Evolutionary conservation across 2,888 invertebrate genomes (phyloP).

Genomic region (Dendrolimus houi): DNA sequence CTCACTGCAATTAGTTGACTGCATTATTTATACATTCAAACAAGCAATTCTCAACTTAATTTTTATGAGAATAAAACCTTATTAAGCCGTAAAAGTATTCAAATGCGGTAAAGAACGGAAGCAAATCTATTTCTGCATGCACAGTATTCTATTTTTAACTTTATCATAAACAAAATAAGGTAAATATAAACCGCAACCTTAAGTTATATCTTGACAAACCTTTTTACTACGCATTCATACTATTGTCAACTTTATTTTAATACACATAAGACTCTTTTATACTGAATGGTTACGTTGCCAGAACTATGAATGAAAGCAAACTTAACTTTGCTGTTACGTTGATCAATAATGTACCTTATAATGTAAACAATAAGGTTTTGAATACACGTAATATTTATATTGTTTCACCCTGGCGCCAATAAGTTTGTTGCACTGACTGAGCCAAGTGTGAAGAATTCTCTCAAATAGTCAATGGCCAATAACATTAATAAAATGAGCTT

Average conservation of each 20-base stretch:
- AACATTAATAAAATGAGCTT: background rate
- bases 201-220: too few species aligned
- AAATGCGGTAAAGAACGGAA: background rate
- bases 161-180: background rate
- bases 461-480: background rate
- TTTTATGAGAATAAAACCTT: constrained; percentile 2
- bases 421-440: constrained; percentile 16
- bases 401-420: constrained; percentile 7
- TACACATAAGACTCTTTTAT: too few species aligned
- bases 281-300: too few species aligned
- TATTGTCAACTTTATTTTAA: too few species aligned
- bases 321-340: too few species aligned
- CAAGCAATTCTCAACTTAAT: constrained; percentile 12
- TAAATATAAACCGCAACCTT: background rate
- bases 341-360: too few species aligned
- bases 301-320: too few species aligned
- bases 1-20: constrained; percentile 31
- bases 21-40: background rate
- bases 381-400: background rate
- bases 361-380: background rate
- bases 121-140: background rate
- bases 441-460: constrained; percentile 4
- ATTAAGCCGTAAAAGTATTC: constrained; percentile 4
- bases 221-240: too few species aligned
- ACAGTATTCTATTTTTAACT: background rate